These are phyloP conservation scores for Epizoanthus scotinus DNA, from an alignment of 92 coral and sea anemone species.

Conservation along the genomic window DNA sequence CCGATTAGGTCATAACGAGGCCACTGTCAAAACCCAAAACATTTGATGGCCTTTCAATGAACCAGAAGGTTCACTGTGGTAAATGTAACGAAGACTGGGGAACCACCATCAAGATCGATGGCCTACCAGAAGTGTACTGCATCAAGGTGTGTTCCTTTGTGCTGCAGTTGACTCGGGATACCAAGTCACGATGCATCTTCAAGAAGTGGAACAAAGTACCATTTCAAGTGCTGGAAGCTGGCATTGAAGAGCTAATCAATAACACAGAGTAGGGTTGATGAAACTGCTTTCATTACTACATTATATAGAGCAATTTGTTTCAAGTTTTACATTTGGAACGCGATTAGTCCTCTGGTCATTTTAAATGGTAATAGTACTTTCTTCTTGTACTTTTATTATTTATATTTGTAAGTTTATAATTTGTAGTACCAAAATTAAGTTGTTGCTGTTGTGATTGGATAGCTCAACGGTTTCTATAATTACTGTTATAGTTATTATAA, in stretches of 20 bases:
- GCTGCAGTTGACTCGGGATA: slow-evolving; percentile 36
- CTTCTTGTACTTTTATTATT: too few relatives aligned
- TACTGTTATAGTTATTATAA: too few relatives aligned
- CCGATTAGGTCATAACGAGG: background rate
- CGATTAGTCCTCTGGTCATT: too few relatives aligned
- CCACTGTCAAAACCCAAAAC: slow-evolving; percentile 15
- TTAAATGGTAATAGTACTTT: too few relatives aligned
- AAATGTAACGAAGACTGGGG: slow-evolving; percentile 83
- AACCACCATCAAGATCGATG: slow-evolving; percentile 52
- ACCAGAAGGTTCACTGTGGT: slow-evolving; percentile 61
- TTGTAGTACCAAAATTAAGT: too few relatives aligned
- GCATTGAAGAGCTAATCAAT: slow-evolving; percentile 5
- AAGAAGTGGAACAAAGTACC: slow-evolving; percentile 85
- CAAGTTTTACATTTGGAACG: too few relatives aligned
- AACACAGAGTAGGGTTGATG: background rate
- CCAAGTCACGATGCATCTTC: slow-evolving; percentile 22
- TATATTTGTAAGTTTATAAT: too few relatives aligned
- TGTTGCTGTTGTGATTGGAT: too few relatives aligned
- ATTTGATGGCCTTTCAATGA: slow-evolving; percentile 59
- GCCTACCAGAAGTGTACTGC: slow-evolving; percentile 65
- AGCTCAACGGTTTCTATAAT: too few relatives aligned
- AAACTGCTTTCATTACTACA: too few relatives aligned
- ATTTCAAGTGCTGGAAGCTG: slow-evolving; percentile 51
- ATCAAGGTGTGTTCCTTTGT: slow-evolving; percentile 67
- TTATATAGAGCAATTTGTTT: too few relatives aligned